Conservation (phyloP, 2,888 invertebrate species). For the Iphiclides podalirius region DNA sequence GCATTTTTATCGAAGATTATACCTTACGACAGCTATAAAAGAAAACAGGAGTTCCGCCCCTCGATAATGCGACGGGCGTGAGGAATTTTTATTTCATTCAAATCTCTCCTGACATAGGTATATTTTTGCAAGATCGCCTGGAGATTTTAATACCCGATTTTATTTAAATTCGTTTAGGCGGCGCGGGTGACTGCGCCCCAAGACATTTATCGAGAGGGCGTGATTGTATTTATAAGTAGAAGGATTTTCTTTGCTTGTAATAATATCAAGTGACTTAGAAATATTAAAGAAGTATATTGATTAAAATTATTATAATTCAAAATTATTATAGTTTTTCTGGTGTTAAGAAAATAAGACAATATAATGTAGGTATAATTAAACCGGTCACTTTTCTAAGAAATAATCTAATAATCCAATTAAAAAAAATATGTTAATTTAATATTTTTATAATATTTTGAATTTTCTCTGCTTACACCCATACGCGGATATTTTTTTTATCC, state of each 20-base stretch:
- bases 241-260: slow-evolving; percentile 34
- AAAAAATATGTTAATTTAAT: too few relatives aligned
- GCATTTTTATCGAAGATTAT: slow-evolving; percentile 81
- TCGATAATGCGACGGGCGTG: slow-evolving; percentile 75
- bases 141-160: slow-evolving; percentile 78
- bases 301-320: too few relatives aligned
- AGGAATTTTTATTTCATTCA: slow-evolving; percentile 79
- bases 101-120: slow-evolving; percentile 79
- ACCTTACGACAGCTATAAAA: slow-evolving; percentile 80
- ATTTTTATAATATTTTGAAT: too few relatives aligned
- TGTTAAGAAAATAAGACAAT: too few relatives aligned
- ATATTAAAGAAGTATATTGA: not conserved
- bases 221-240: slow-evolving; percentile 72
- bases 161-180: slow-evolving; percentile 77
- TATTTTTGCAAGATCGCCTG: slow-evolving; percentile 75
- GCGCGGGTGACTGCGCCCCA: slow-evolving; percentile 66
- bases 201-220: slow-evolving; percentile 73
- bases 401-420: too few relatives aligned
- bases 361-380: too few relatives aligned
- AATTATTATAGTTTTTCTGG: too few relatives aligned
- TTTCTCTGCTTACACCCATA: too few relatives aligned
- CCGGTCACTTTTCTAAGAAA: too few relatives aligned
- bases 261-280: slow-evolving; percentile 4
- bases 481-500: too few relatives aligned
- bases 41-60: slow-evolving; percentile 75